phyloP scores from a whole-genome alignment of 2,797 vertebrate genomes.

The Menidia menidia region DNA sequence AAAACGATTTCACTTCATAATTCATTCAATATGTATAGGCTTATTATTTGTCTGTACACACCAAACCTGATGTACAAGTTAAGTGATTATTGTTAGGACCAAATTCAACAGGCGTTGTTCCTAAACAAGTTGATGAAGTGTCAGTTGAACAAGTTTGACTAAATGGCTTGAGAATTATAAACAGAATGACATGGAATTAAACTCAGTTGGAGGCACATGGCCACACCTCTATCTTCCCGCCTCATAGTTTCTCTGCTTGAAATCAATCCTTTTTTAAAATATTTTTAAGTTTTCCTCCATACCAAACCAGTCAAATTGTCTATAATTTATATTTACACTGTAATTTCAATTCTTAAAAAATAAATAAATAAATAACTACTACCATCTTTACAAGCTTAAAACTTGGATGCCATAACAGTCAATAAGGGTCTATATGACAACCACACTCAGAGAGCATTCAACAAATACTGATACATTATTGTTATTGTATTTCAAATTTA shows the following conservation, averaged over 20 bases:
- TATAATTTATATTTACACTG: no score
- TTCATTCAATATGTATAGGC: conserved; percentile 2
- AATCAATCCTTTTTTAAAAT: background rate
- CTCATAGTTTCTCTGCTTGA: conserved; percentile 19
- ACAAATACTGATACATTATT: no score
- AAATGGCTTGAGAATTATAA: conserved; percentile 16
- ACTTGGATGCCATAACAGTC: no score
- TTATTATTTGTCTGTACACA: background rate
- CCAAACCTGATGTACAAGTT: conserved; percentile 36
- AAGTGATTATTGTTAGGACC: conserved; percentile 14
- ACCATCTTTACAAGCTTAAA: no score
- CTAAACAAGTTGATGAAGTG: conserved; percentile 8
- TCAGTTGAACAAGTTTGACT: conserved; percentile 37
- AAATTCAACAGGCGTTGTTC: conserved; percentile 7
- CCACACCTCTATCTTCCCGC: conserved; percentile 1
- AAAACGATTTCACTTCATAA: background rate
- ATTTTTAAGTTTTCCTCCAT: no score
- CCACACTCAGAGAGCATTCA: no score
- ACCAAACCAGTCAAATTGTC: no score
- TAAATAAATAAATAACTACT: no score
- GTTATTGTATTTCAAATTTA: no score
- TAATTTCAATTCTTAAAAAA: no score
- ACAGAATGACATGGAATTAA: conserved; percentile 24
- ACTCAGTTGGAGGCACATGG: background rate
- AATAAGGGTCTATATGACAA: no score